Evolutionary conservation across 2,113 vertebrate genomes (phyloP).

Genomic region (Pelobates fuscus): DNA sequence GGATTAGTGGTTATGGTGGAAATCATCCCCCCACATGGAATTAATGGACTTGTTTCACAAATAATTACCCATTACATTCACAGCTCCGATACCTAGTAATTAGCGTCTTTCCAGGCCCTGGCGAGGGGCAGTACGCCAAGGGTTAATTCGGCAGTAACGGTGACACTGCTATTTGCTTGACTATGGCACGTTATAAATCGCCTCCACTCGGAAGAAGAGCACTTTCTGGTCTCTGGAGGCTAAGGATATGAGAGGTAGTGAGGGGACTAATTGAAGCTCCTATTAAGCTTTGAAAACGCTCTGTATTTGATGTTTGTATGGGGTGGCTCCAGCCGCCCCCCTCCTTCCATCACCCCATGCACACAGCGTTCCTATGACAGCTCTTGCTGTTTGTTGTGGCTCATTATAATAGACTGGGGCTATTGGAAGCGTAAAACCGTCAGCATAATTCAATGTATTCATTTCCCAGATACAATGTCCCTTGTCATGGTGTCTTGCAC

Average conservation of each 20-base stretch:
- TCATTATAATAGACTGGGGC: conserved; percentile 44
- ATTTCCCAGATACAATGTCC: conserved; percentile 7
- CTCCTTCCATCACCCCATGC: not conserved
- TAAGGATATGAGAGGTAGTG: conserved; percentile 37
- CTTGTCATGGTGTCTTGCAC: conserved; percentile 23
- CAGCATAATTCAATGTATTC: conserved; percentile 30
- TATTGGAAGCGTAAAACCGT: conserved; percentile 35
- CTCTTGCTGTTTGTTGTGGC: conserved; percentile 42
- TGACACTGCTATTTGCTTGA: conserved; percentile 5
- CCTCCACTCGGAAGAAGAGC: conserved; percentile 19
- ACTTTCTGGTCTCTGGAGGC: conserved; percentile 34
- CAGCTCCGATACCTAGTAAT: not conserved
- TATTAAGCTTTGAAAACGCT: conserved; percentile 46
- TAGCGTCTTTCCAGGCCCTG: not conserved
- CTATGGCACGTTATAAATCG: conserved; percentile 34
- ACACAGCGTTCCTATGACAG: conserved; percentile 38
- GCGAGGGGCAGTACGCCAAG: not conserved
- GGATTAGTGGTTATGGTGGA: no score
- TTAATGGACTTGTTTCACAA: no score
- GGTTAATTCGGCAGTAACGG: conserved; percentile 19
- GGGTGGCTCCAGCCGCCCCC: conserved; percentile 24
- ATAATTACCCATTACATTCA: no score
- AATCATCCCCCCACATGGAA: no score
- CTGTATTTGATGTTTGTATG: conserved; percentile 46
- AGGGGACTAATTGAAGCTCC: conserved; percentile 45